Evolutionary conservation across 53 echinoderm and acorn worm genomes (phyloP).

Genomic region (Luidia sarsii): DNA sequence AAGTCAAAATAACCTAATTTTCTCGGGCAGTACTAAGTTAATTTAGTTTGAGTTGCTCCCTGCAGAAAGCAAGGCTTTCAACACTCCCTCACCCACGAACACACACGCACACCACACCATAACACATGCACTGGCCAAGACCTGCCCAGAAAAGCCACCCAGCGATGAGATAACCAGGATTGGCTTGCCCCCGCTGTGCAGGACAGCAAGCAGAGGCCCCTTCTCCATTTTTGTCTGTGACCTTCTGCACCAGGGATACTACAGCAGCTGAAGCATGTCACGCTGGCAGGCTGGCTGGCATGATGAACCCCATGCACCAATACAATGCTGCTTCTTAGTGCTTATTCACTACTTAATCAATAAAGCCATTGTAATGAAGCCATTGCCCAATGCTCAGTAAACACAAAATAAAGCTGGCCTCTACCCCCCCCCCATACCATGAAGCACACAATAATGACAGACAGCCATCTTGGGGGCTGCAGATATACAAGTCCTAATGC

Average conservation of each 20-base stretch:
- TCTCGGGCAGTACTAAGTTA: no score
- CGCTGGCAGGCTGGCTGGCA: slow-evolving; percentile 34
- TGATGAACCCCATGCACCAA: no score
- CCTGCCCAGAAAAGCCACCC: no score
- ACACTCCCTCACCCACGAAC: no score
- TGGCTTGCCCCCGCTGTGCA: slow-evolving; percentile 35
- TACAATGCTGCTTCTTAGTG: no score
- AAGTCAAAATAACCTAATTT: no score
- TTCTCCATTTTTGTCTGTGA: slow-evolving; percentile 58
- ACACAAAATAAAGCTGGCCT: slow-evolving; percentile 32
- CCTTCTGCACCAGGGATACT: slow-evolving; percentile 34
- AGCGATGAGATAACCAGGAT: slow-evolving; percentile 11
- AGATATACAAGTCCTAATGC: no score
- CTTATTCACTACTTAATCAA: slow-evolving; percentile 47
- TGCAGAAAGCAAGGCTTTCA: no score
- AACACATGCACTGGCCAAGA: no score
- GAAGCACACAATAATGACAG: not conserved
- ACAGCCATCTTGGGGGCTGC: slow-evolving; percentile 26
- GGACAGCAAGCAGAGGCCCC: slow-evolving; percentile 21
- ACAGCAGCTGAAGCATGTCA: slow-evolving; percentile 53
- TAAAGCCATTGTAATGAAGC: slow-evolving; percentile 51
- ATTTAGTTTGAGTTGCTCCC: no score
- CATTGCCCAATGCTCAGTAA: slow-evolving; percentile 39
- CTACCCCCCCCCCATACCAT: slow-evolving; percentile 4
- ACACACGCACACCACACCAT: slow-evolving; percentile 1